Conservation (phyloP, 2,888 invertebrate genomes). For the Dione juno region DNA sequence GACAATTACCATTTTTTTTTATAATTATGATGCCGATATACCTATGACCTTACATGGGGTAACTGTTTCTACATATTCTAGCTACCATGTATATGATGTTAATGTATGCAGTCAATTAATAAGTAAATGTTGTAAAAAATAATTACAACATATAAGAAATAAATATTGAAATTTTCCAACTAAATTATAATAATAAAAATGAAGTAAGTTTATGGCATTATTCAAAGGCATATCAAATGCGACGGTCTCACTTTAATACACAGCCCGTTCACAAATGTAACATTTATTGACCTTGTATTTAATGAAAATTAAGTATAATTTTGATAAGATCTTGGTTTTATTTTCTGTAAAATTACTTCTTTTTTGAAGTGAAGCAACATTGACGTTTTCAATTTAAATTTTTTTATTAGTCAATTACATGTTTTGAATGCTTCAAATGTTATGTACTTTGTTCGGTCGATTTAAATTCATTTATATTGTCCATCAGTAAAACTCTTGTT, state of each 20-base stretch:
- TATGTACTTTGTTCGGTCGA: background rate
- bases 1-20: background rate
- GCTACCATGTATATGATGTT: background rate
- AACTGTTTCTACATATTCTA: background rate
- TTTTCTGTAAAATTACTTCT: background rate
- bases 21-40: background rate
- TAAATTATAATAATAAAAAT: conserved; percentile 81
- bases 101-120: background rate
- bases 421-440: background rate
- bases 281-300: conserved; percentile 12
- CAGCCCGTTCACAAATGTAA: conserved; percentile 58
- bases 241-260: conserved; percentile 67
- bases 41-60: background rate
- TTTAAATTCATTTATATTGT: conserved; percentile 13
- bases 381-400: background rate
- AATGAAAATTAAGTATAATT: conserved; percentile 20
- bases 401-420: conserved; percentile 6
- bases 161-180: conserved; percentile 74
- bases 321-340: conserved; percentile 8
- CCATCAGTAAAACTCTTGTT: background rate
- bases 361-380: background rate
- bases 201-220: conserved; percentile 79
- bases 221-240: conserved; percentile 79
- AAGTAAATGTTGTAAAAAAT: background rate
- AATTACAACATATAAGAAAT: conserved; percentile 71